phyloP scores from a whole-genome alignment of 2,113 vertebrate genomes.

The Hylia prasina region DNA sequence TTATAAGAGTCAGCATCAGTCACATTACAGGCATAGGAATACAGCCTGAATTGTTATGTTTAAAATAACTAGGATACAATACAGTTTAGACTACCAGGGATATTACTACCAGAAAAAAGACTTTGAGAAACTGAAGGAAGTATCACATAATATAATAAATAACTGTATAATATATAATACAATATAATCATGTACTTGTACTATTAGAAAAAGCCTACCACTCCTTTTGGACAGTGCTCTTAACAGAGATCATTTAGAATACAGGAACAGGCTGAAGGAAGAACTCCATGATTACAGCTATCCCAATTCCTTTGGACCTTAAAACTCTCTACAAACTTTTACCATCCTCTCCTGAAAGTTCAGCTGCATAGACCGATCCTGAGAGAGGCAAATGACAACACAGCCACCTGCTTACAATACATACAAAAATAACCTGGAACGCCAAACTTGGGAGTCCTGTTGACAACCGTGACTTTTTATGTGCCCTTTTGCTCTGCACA shows the following conservation, averaged over 20 bases:
- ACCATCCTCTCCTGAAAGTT: not conserved
- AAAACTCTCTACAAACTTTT: not conserved
- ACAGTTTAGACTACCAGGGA: not conserved
- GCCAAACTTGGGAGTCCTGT: not conserved
- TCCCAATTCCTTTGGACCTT: not conserved
- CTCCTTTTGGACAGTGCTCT: not conserved
- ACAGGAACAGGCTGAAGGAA: not conserved
- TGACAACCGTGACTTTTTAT: not conserved
- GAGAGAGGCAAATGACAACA: not conserved
- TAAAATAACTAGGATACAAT: not conserved
- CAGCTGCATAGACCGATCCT: not conserved
- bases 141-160: too few species aligned
- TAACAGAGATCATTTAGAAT: not conserved
- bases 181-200: not conserved
- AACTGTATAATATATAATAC: too few species aligned
- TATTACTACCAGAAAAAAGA: not conserved
- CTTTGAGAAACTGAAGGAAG: not conserved
- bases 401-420: not conserved
- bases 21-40: not conserved
- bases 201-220: not conserved
- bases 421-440: slow-evolving; percentile 2
- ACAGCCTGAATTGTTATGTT: not conserved
- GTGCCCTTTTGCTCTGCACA: not conserved
- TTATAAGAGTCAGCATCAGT: not conserved
- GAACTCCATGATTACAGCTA: not conserved